Base-by-base conservation (phyloP, 2,888 invertebrate genomes). In the Danaus chrysippus region DNA sequence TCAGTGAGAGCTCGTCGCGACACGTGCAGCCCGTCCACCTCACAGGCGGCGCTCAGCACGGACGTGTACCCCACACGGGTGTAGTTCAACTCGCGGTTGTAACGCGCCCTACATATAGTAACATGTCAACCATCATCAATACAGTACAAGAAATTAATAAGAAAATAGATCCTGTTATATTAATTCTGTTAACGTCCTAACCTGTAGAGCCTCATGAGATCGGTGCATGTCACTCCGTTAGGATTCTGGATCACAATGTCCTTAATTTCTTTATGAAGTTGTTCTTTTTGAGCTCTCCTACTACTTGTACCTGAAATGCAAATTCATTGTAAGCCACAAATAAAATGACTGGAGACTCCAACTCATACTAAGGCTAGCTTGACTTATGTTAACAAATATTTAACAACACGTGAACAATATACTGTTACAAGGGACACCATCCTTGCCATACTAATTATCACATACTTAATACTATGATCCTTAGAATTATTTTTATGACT, bases 161-260 rank as follows among this genome's bases (percentile, higher is more conserved):
- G 13, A 19, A 5, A 8, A 59, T 10, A 34, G 10, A 60, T 19
- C 9, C n/a, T 10, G 19, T 12, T 23, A 12, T 23, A 13, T 70
- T 3, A 34, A 2, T 34, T 34, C 23, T 34, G 23, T 34, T 34
- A 34, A 5, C 6, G 1, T 34, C 23, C 23, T 34, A 8, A 92
- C 92, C 82, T 83, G 74, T 92, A 92, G 3, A 84, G 64, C 12
- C 76, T 70, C 9, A 88, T 78, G 5, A 93, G 74, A 52, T 91
- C 86, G 0, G 84, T 79, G 69, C 88, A 89, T 86, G 86, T 87
- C 11, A 93, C 79, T 1, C 92, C 92, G 0, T 86, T 78, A 0
- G 85, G 80, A 55, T 83, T 76, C 19, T 81, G 76, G 0, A 60
- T 54, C 6, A 92, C 81, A 23, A 92, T 65, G 13, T 74, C 73